A percentile compares a stretch with the other conserved stretches of the same genome.
Conservation (phyloP, 2,888 invertebrate species). For the Leptogaster cylindrica region DNA sequence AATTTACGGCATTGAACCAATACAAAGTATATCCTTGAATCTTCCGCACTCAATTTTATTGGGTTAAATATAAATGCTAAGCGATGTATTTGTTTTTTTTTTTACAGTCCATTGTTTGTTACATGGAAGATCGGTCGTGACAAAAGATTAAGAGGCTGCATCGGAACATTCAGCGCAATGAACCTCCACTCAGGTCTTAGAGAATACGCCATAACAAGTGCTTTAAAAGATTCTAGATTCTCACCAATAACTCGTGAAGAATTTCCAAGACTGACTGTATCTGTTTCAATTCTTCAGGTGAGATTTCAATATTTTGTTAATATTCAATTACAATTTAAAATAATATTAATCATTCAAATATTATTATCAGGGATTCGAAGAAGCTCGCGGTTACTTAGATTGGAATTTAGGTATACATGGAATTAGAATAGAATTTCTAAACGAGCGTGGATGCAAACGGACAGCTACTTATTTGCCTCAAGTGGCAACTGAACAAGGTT, state of each 20-base stretch:
- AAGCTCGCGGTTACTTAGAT: constrained; percentile 91
- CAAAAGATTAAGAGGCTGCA: constrained; percentile 94
- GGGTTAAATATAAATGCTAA: neutral
- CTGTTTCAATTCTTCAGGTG: constrained; percentile 90
- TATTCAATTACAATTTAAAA: too few relatives aligned
- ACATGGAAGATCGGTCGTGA: constrained; percentile 99
- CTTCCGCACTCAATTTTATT: too few relatives aligned
- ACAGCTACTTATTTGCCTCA: constrained; percentile 99
- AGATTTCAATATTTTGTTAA: constrained; percentile 16
- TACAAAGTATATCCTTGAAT: too few relatives aligned
- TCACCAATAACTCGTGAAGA: constrained; percentile 94
- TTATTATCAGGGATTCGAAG: constrained; percentile 79
- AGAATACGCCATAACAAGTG: constrained; percentile 97
- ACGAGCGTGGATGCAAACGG: constrained; percentile 90
- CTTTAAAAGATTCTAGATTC: constrained; percentile 96
- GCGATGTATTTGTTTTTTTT: neutral
- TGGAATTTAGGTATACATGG: constrained; percentile 98
- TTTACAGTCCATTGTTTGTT: constrained; percentile 91
- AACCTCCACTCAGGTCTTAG: constrained; percentile 91
- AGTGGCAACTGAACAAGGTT: constrained; percentile 98
- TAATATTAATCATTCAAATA: neutral
- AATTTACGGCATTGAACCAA: neutral
- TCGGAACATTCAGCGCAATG: constrained; percentile 98
- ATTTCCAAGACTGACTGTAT: constrained; percentile 88
- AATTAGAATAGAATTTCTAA: constrained; percentile 95